phyloP scores from a whole-genome alignment of 37 sponge, comb jelly and placozoan species.

The Eunapius fragilis region DNA sequence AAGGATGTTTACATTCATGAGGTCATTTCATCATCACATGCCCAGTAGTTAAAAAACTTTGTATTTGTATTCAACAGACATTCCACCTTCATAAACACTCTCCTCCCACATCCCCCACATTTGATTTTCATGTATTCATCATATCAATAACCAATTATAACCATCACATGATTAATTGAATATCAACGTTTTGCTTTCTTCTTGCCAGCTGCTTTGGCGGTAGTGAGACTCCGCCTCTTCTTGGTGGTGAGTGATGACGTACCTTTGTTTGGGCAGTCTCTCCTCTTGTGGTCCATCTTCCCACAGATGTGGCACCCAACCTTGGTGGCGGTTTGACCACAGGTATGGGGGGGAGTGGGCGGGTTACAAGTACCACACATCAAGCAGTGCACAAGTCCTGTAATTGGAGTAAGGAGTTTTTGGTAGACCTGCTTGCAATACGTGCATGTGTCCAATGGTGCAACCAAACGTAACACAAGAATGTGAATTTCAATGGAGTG shows the following conservation, averaged over 20 bases:
- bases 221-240: not conserved
- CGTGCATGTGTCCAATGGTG: slow-evolving; percentile 6
- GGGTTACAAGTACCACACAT: not conserved
- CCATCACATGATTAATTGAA: not conserved
- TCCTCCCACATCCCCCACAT: too few species aligned
- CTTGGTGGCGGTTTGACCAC: not conserved
- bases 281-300: slow-evolving; percentile 50
- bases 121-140: not conserved
- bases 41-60: not conserved
- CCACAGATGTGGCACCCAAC: slow-evolving; percentile 75
- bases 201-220: not conserved
- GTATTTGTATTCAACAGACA: not conserved
- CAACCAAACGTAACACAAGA: not conserved
- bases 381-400: not conserved
- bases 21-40: not conserved
- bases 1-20: slow-evolving; percentile 36
- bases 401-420: not conserved
- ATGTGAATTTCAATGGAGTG: too few species aligned
- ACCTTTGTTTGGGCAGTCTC: slow-evolving; percentile 48
- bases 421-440: too few species aligned
- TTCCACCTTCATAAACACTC: too few species aligned
- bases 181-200: not conserved
- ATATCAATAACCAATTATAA: not conserved
- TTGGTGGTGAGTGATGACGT: not conserved
- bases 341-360: not conserved